Evolutionary conservation across 2,113 vertebrate genomes (phyloP), one percentile per base, ranked within the genome.

Genomic region (Gasterosteus nipponicus): DNA sequence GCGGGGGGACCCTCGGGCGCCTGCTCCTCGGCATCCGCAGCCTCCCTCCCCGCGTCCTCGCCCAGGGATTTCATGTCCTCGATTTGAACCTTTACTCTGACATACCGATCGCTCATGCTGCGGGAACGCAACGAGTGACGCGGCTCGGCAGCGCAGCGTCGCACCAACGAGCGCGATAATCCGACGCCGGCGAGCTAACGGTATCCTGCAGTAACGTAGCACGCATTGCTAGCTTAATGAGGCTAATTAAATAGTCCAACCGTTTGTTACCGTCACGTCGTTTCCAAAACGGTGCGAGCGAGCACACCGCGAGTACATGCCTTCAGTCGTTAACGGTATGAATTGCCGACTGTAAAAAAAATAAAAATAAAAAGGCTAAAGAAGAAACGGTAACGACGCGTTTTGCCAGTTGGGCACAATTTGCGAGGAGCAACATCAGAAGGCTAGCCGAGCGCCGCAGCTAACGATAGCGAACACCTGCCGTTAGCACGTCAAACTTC

Each of bases 41-140:
- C 85, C 67, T 88, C 73, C 46, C 57, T 83, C 19, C 78, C 82
- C 18, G 51, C 84, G 58, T 73, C 87, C 57, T 78, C 79, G 3
- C 77, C 87, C 0, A 75, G 41, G 1, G 84, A 78, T 46, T 93
- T 92, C 84, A 89, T 88, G 56, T 83, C 87, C 69, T 92, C 88
- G 9, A 89, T 66, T 39, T 91, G 87, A 78, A 85, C 79, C 72
- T 81, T 86, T 9, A 86, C 90, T 78, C 89, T 80, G 16, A 77
- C 90, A 92, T 93, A 74, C 60, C 85, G 75, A 54, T 93, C 92
- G 65, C 78, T 91, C 93, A 94, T 95, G 66, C 65, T 91, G 80
- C 33, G n/a, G 39, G 44, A 67, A 67, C 19, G 66, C 54, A 69
- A 49, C 4, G 54, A 51, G 60, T 29, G 66, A 69, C 46, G 69